Conservation (phyloP, 2,113 vertebrate species). For the Asarcornis scutulata region DNA sequence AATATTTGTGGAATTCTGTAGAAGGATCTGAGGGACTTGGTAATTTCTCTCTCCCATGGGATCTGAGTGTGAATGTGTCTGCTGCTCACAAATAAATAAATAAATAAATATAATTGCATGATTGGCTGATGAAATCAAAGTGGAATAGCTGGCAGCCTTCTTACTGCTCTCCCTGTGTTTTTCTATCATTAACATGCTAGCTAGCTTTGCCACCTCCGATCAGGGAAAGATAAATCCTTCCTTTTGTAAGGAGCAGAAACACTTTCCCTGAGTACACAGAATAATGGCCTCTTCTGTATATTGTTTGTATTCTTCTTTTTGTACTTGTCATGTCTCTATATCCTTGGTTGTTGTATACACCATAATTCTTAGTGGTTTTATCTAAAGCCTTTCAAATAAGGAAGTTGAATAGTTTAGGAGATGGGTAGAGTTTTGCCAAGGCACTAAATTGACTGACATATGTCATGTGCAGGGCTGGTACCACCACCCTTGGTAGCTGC, state of each 20-base stretch:
- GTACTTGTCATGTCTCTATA: conserved; percentile 41
- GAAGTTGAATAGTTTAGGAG: neutral
- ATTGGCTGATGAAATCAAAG: conserved; percentile 8
- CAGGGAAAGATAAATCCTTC: conserved; percentile 36
- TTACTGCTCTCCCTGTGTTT: conserved; percentile 12
- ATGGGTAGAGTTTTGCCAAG: neutral
- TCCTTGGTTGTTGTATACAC: neutral
- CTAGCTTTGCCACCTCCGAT: conserved; percentile 22
- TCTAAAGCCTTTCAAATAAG: conserved; percentile 11
- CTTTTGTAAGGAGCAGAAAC: conserved; percentile 62
- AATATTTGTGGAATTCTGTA: neutral
- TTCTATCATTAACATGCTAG: conserved; percentile 2
- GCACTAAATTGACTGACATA: neutral
- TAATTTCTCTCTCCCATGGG: conserved; percentile 20
- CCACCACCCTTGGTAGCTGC: neutral
- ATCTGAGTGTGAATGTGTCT: neutral
- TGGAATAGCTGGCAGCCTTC: neutral
- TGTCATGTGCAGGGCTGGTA: neutral
- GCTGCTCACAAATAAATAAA: neutral
- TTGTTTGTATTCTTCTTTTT: conserved; percentile 61
- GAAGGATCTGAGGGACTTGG: neutral
- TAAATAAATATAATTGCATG: neutral
- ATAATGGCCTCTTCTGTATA: conserved; percentile 36
- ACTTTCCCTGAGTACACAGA: conserved; percentile 39
- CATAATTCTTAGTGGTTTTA: conserved; percentile 40